Conservation (phyloP, 2,113 vertebrate genomes). For the Falco punctatus region DNA sequence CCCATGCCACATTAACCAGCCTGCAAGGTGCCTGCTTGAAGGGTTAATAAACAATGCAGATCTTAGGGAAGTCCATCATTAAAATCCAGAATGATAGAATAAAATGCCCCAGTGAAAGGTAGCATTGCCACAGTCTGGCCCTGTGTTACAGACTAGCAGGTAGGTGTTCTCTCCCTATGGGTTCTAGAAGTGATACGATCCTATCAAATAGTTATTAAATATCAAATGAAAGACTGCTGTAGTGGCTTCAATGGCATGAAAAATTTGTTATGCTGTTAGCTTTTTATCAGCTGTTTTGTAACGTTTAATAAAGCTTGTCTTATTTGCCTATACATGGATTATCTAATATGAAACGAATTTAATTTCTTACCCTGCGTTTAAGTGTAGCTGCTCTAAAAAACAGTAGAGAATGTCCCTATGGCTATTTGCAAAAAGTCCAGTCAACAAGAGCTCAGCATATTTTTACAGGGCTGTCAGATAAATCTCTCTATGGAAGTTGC, state of each 20-base stretch:
- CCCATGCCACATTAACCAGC: background rate
- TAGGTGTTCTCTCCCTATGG: background rate
- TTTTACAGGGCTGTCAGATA: slow-evolving; percentile 53
- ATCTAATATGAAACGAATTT: slow-evolving; percentile 34
- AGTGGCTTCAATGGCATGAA: background rate
- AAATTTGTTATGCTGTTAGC: background rate
- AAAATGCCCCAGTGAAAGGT: background rate
- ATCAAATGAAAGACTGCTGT: background rate
- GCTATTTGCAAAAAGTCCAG: slow-evolving; percentile 28
- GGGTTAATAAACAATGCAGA: background rate
- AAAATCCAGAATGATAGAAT: background rate
- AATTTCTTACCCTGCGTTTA: background rate
- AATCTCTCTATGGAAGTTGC: slow-evolving; percentile 48
- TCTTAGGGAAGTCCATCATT: background rate
- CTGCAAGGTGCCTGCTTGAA: background rate
- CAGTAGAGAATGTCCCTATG: background rate
- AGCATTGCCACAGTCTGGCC: background rate
- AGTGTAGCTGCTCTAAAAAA: background rate
- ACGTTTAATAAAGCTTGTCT: slow-evolving; percentile 1
- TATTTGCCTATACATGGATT: background rate
- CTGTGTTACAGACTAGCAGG: background rate
- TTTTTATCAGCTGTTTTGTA: background rate
- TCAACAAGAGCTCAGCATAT: slow-evolving; percentile 53
- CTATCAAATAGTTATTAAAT: background rate
- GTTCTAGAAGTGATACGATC: background rate